Evolutionary conservation across 1,140 invertebrate species (phyloP).

Genomic region (Drosophila elegans): DNA sequence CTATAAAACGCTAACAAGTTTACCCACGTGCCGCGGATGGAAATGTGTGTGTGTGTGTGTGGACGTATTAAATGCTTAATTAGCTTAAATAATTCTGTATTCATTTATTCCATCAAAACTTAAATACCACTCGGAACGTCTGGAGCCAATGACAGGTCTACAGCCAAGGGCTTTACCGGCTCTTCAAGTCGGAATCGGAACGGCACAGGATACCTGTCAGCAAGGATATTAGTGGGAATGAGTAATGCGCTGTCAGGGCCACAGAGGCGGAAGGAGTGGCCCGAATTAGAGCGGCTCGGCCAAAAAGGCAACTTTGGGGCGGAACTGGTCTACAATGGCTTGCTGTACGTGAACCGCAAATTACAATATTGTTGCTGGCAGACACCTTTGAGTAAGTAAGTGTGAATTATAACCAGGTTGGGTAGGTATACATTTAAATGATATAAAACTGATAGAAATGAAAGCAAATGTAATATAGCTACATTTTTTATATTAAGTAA

Average conservation of each 20-base stretch:
- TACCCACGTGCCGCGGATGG: slow-evolving; percentile 5
- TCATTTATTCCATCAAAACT: slow-evolving; percentile 50
- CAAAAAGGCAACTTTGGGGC: background rate
- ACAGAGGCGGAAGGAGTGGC: slow-evolving; percentile 7
- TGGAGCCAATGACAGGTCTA: slow-evolving; percentile 11
- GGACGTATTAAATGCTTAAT: slow-evolving; percentile 56
- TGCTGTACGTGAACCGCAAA: background rate
- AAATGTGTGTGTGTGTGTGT: slow-evolving; percentile 15
- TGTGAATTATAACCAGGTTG: background rate
- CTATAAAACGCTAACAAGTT: slow-evolving; percentile 47
- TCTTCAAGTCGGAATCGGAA: slow-evolving; percentile 25
- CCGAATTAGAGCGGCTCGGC: background rate
- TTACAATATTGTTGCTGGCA: background rate
- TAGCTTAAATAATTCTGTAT: slow-evolving; percentile 54
- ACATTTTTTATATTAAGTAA: too few relatives aligned
- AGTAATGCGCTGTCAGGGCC: slow-evolving; percentile 40
- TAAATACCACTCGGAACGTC: slow-evolving; percentile 40
- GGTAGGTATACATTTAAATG: background rate
- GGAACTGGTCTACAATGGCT: background rate
- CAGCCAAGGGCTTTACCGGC: slow-evolving; percentile 23
- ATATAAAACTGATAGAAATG: too few relatives aligned
- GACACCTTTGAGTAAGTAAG: background rate
- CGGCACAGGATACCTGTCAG: slow-evolving; percentile 53
- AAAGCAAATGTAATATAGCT: too few relatives aligned
- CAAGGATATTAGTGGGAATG: slow-evolving; percentile 55